Evolutionary conservation across 2,888 invertebrate genomes (phyloP).

Genomic region (Macrophya alboannulata): DNA sequence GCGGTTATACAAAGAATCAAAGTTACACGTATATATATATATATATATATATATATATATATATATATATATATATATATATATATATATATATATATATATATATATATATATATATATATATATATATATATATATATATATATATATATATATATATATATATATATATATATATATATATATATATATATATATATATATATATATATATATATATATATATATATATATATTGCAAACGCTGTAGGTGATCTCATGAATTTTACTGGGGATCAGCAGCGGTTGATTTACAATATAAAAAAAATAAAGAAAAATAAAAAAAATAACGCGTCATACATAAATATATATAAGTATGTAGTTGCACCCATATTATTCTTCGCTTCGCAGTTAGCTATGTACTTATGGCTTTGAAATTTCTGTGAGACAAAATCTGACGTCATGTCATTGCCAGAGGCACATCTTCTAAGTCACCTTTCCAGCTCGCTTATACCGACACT

Average conservation of each 20-base stretch:
- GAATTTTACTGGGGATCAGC: conserved; percentile 27
- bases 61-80: neutral
- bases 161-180: neutral
- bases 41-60: neutral
- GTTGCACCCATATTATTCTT: neutral
- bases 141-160: neutral
- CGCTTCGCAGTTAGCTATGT: neutral
- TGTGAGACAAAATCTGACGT: conserved; percentile 36
- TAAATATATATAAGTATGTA: neutral
- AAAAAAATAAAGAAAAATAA: neutral
- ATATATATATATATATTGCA: neutral
- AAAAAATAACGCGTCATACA: conserved; percentile 26
- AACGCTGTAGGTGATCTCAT: conserved; percentile 36
- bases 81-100: neutral
- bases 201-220: neutral
- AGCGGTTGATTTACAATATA: conserved; percentile 24
- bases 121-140: neutral
- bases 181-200: neutral
- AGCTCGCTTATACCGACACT: neutral
- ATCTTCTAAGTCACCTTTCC: neutral
- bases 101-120: neutral
- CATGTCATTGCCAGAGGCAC: conserved; percentile 19
- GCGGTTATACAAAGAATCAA: neutral
- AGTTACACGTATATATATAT: neutral
- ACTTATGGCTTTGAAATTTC: conserved; percentile 15